Conservation (phyloP, 1,140 invertebrate species). For the Panulirus ornatus region DNA sequence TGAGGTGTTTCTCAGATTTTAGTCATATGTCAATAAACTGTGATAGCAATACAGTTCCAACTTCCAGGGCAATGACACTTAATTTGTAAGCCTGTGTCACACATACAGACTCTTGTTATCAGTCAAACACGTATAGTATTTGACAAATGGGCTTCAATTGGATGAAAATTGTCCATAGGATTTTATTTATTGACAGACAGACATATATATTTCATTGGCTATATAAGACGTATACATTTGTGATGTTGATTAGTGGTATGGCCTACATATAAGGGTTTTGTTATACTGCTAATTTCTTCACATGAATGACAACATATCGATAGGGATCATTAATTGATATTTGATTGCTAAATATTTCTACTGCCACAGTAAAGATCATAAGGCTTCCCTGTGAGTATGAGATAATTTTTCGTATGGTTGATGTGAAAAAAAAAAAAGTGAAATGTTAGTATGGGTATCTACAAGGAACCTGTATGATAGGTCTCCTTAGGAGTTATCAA, state of each 20-base stretch:
- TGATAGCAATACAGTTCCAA: conserved; percentile 69
- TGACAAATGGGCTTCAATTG: background rate
- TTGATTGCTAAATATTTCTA: background rate
- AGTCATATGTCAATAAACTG: conserved; percentile 64
- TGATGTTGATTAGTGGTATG: conserved; percentile 9
- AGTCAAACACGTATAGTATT: background rate
- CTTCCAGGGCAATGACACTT: conserved; percentile 59
- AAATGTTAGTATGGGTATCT: too few relatives aligned
- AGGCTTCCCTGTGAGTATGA: background rate
- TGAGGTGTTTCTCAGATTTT: conserved; percentile 37
- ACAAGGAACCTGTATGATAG: too few relatives aligned
- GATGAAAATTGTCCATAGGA: conserved; percentile 21
- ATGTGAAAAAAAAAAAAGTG: background rate
- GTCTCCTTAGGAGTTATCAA: too few relatives aligned
- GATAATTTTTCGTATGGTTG: background rate
- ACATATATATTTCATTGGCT: conserved; percentile 12
- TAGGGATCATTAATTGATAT: background rate
- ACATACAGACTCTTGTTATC: background rate
- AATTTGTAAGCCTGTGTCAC: background rate
- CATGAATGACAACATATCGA: conserved; percentile 1
- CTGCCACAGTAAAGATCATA: conserved; percentile 6
- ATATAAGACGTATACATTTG: conserved; percentile 32
- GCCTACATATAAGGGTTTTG: background rate
- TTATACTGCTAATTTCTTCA: background rate
- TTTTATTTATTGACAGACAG: conserved; percentile 35